These are phyloP conservation scores for Cyprinodon tularosa DNA, from an alignment of 2,113 vertebrate species.

Conservation along the genomic window DNA sequence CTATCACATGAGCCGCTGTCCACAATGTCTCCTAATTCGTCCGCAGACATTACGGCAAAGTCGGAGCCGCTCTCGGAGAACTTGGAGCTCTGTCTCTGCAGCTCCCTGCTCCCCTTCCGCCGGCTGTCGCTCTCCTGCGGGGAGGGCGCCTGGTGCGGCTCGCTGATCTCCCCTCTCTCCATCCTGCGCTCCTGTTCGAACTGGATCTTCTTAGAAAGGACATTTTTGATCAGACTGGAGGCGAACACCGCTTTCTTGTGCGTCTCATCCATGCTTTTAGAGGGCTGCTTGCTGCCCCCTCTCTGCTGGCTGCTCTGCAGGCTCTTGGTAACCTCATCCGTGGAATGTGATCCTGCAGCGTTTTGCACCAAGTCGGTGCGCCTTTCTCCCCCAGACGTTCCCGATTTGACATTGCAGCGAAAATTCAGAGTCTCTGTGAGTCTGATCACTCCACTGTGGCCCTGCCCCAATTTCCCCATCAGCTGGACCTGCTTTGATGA, in stretches of 20 bases:
- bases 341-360: conserved; percentile 78
- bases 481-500: conserved; percentile 72
- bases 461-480: conserved; percentile 75
- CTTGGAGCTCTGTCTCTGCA: conserved; percentile 83
- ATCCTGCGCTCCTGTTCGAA: conserved; percentile 95
- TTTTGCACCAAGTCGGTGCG: conserved; percentile 72
- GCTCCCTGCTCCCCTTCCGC: conserved; percentile 65
- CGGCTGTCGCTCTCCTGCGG: conserved; percentile 66
- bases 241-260: conserved; percentile 91
- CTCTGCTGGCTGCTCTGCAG: conserved; percentile 66
- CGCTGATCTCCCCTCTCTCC: conserved; percentile 92
- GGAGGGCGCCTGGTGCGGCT: conserved; percentile 66
- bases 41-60: conserved; percentile 73
- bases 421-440: conserved; percentile 87
- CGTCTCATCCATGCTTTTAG: conserved; percentile 78
- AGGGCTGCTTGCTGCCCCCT: conserved; percentile 63
- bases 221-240: conserved; percentile 92
- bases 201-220: conserved; percentile 98
- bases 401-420: conserved; percentile 82
- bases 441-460: conserved; percentile 81
- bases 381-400: conserved; percentile 67
- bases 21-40: conserved; percentile 71
- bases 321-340: conserved; percentile 81
- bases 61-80: conserved; percentile 85
- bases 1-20: conserved; percentile 79